phyloP scores from a whole-genome alignment of 2,113 vertebrate genomes.

The Dermatemys mawii region DNA sequence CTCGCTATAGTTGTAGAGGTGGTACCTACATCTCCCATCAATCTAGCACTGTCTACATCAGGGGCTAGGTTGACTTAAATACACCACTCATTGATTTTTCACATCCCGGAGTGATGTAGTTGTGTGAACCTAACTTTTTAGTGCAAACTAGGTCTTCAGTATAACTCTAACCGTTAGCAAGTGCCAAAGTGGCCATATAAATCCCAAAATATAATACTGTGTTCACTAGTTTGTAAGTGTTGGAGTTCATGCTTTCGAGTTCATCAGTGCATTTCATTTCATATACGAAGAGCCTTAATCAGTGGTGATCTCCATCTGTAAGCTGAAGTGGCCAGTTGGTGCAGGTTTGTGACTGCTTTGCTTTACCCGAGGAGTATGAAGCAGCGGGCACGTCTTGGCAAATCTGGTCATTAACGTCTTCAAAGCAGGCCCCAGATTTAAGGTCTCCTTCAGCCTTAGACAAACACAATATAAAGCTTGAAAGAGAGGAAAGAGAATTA shows the following conservation, averaged over 20 bases:
- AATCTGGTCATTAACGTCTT: background rate
- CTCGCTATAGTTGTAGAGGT: background rate
- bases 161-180: background rate
- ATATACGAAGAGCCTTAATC: background rate
- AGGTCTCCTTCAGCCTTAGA: background rate
- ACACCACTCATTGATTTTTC: background rate
- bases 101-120: background rate
- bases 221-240: background rate
- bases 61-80: background rate
- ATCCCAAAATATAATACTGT: background rate
- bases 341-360: background rate
- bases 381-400: accelerated
- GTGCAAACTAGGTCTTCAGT: background rate
- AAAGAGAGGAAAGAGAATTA: background rate
- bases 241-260: background rate
- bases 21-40: background rate
- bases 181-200: background rate
- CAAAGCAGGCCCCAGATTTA: background rate
- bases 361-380: background rate
- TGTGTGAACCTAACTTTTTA: background rate
- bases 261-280: background rate
- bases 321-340: background rate
- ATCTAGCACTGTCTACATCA: background rate
- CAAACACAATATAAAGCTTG: background rate
- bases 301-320: background rate